Percentiles rank a stretch among this genome's conserved stretches.
Evolutionary conservation across 2,888 invertebrate species (phyloP).

Genomic region (Stramonita haemastoma): DNA sequence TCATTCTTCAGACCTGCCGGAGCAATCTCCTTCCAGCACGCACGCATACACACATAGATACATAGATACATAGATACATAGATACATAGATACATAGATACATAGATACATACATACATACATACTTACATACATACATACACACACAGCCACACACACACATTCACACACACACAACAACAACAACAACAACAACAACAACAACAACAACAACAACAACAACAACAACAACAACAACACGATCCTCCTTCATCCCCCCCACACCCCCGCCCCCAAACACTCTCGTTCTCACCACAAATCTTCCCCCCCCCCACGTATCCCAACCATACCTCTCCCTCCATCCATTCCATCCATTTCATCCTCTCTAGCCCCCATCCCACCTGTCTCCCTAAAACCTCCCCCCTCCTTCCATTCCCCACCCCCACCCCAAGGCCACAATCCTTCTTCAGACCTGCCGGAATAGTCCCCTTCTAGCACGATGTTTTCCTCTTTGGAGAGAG

Average conservation of each 20-base stretch:
- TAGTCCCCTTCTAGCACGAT: constrained; percentile 85
- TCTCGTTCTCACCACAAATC: too few relatives aligned
- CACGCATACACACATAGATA: neutral
- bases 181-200: too few relatives aligned
- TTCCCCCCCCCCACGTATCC: neutral
- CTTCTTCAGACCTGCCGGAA: constrained; percentile 80
- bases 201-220: too few relatives aligned
- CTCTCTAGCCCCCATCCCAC: too few relatives aligned
- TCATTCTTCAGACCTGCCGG: constrained; percentile 80
- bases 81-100: neutral
- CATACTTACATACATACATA: neutral
- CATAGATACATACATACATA: neutral
- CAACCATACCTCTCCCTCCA: neutral
- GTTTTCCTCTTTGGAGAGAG: constrained; percentile 84
- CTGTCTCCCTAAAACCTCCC: neutral
- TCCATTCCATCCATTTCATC: neutral
- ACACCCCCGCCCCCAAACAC: too few relatives aligned
- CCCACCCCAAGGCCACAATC: neutral
- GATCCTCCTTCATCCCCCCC: too few relatives aligned
- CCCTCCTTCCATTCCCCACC: neutral
- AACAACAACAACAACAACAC: too few relatives aligned
- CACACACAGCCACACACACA: neutral
- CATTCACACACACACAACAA: neutral
- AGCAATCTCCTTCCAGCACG: constrained; percentile 85
- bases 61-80: neutral